Evolutionary conservation across 2,797 vertebrate genomes (phyloP), one percentile per base, ranked within the genome.

Genomic region (Amniataba percoides): DNA sequence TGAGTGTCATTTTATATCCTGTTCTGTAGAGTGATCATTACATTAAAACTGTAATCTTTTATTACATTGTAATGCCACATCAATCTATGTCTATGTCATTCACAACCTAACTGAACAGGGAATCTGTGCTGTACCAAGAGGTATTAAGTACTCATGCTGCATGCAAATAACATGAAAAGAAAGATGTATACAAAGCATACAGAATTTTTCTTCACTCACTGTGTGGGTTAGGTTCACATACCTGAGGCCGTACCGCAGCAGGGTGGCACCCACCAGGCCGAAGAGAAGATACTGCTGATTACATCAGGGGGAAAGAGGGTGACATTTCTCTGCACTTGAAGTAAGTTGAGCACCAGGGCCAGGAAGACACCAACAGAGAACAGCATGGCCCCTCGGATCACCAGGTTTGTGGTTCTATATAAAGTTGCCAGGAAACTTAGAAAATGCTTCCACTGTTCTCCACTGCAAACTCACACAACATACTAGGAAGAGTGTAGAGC

Each of bases 231-330:
- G 19, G 40, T 21, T 60, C 13, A 78, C 76, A 31, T 92, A 99
- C 97, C 98, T 94, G 98, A 96, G 0, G 97, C 97, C 1, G 96
- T 97, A 56, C 98, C 98, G 89, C 97, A 99, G 93, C 97, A 97
- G 1, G 96, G 97, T 0, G 97, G 97, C 8, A 99, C 97, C 98
- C 98, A 99, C 98, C 98, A 99, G 18, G 97, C 97, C 0, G 97
- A 98, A 59, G 97, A 98, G 91, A 98, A 97, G 92, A 98, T 96
- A 88, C 97, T 98, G 83, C 97, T 97, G 83, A 98, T 96, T 88
- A 98, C 97, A 3, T 98, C 98, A 0, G 98, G 97, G 65, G 97
- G 98, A 74, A 99, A 99, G 31, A 99, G 96, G 0, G 97, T 99
- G 88, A 99, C 96, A 0, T 98, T 98, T 53, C 97, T 96, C 94